Evolutionary conservation across 2,113 vertebrate genomes (phyloP), one percentile per base, ranked within the genome.

Genomic region (Candoia aspera): DNA sequence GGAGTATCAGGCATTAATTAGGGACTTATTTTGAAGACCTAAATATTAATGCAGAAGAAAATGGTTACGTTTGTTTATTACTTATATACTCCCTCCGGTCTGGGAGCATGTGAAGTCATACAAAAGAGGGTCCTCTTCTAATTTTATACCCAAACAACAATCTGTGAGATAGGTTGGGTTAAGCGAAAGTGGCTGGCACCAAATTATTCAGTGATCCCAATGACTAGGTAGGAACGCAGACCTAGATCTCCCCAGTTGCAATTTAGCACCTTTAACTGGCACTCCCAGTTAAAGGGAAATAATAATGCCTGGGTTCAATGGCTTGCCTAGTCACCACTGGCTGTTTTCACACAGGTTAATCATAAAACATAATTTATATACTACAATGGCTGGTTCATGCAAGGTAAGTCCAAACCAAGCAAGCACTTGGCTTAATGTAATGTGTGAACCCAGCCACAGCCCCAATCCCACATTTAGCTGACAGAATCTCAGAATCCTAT

Each of bases 21-120:
- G 19, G 68, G 15, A 37, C 15, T 12, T 90, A 10, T 87, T 94
- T 96, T 91, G 96, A 95, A 91, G 93, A 15, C 86, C 92, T 86
- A 60, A 95, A 92, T 46, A 91, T 94, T 96, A 89, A 94, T 90
- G 94, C 95, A 93, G 57, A 58, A 91, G 86, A 93, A 91, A 96
- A 97, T 88, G 94, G 33, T 79, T 8, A 42, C 0, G 17, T 79
- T 79, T 79, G 17, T 79, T 33, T 17, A 79, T 21, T 79, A 21
- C 19, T 8, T 79, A 79, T 79, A 37, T 33, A 79, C 37, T 37
- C 68, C 17, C 29, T 29, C 26, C 33, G 15, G 37, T 79, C 19
- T 79, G 15, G n/a, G n/a, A 79, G 6, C 68, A 73, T 12, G 4
- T 2, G n/a, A 73, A 73, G n/a, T 73, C n/a, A 73, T 33, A 33